A percentile compares a stretch with the other conserved stretches of the same genome.
These are phyloP conservation scores for Scomber colias DNA, from an alignment of 2,113 vertebrate genomes.

Conservation along the genomic window DNA sequence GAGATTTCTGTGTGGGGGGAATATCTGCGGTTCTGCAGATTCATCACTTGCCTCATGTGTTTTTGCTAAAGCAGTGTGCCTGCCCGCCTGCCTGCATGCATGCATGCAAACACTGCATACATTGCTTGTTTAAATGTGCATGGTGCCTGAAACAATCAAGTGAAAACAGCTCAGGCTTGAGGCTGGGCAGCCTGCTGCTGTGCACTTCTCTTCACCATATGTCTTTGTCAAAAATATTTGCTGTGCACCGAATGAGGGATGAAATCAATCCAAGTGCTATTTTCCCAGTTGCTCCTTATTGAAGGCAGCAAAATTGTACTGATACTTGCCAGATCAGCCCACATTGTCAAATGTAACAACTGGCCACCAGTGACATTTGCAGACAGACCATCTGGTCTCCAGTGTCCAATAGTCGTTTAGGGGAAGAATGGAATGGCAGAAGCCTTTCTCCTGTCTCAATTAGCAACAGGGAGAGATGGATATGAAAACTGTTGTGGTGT, in stretches of 20 bases:
- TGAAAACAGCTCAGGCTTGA: slow-evolving; percentile 64
- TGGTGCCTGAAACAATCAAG: slow-evolving; percentile 73
- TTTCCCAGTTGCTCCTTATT: slow-evolving; percentile 65
- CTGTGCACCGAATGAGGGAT: slow-evolving; percentile 67
- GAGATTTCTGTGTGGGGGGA: slow-evolving; percentile 6
- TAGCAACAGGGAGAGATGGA: slow-evolving; percentile 59
- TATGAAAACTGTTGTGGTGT: slow-evolving; percentile 38
- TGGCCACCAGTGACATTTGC: slow-evolving; percentile 62
- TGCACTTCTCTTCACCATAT: slow-evolving; percentile 74
- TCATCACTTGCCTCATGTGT: slow-evolving; percentile 40
- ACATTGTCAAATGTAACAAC: slow-evolving; percentile 72
- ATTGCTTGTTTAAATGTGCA: slow-evolving; percentile 53
- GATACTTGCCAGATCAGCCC: slow-evolving; percentile 69
- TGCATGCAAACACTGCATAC: slow-evolving; percentile 53
- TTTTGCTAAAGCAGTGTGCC: slow-evolving; percentile 8
- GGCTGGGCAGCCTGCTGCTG: slow-evolving; percentile 71
- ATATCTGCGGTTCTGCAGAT: slow-evolving; percentile 39
- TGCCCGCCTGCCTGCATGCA: slow-evolving; percentile 13
- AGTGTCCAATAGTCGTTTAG: slow-evolving; percentile 60
- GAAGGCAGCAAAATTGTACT: slow-evolving; percentile 63
- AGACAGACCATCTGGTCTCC: slow-evolving; percentile 72
- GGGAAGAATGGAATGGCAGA: slow-evolving; percentile 43
- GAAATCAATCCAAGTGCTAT: slow-evolving; percentile 76
- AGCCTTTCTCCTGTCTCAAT: slow-evolving; percentile 58
- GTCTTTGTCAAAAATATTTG: slow-evolving; percentile 82